These are phyloP conservation scores for Apolygus lucorum DNA, from an alignment of 1,140 invertebrate species.

Conservation along the genomic window DNA sequence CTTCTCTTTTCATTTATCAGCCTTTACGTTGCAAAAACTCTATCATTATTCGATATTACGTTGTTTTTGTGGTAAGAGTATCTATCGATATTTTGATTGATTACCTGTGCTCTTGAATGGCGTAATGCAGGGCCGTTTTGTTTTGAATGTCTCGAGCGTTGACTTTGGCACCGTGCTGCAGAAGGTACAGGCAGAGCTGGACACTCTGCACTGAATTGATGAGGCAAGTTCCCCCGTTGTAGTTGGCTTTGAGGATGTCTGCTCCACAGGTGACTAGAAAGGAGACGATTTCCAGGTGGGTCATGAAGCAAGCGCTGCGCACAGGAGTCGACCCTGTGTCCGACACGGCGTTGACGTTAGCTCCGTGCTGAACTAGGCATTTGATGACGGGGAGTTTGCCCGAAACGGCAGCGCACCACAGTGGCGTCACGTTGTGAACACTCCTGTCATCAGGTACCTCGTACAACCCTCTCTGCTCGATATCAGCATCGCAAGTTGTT, in stretches of 20 bases:
- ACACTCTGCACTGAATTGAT: constrained; percentile 88
- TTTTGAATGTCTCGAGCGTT: constrained; percentile 83
- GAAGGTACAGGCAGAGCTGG: constrained; percentile 68
- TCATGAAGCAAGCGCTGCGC: constrained; percentile 87
- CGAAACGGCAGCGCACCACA: constrained; percentile 91
- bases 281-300: constrained; percentile 63
- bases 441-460: constrained; percentile 61
- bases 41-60: too few relatives aligned
- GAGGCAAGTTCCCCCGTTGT: constrained; percentile 85
- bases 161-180: constrained; percentile 66
- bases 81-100: too few relatives aligned
- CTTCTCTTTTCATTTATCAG: too few relatives aligned
- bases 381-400: constrained; percentile 69
- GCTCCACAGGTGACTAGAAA: constrained; percentile 76
- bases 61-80: too few relatives aligned
- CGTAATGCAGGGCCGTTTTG: constrained; percentile 89
- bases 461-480: constrained; percentile 73
- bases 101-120: constrained; percentile 54
- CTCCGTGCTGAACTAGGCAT: constrained; percentile 67
- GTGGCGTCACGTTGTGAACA: constrained; percentile 72
- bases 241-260: constrained; percentile 76
- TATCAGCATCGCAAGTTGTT: constrained; percentile 66
- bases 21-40: too few relatives aligned
- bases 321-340: constrained; percentile 84
- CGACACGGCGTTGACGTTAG: constrained; percentile 72